Evolutionary conservation across 2,888 invertebrate genomes (phyloP).

Genomic region (Leptopterna dolabrata): DNA sequence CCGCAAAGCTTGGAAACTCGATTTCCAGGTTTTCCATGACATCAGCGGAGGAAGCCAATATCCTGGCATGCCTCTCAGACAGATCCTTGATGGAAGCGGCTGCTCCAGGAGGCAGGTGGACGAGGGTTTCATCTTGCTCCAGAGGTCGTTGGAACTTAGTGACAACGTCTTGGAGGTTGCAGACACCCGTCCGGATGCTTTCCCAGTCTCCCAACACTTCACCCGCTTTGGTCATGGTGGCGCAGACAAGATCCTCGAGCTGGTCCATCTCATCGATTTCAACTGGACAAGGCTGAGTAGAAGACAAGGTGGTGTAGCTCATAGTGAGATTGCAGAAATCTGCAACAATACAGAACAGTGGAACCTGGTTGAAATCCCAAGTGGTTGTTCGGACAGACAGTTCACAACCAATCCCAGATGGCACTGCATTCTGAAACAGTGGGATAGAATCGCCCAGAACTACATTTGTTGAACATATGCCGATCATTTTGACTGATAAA

Average conservation of each 20-base stretch:
- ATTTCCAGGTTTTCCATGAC: background rate
- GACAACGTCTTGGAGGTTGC: background rate
- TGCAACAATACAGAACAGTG: no score
- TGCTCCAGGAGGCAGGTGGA: background rate
- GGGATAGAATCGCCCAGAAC: no score
- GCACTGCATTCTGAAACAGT: no score
- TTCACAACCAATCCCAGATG: no score
- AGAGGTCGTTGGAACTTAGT: background rate
- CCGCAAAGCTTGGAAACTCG: background rate
- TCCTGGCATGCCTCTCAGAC: background rate
- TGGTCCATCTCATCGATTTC: background rate
- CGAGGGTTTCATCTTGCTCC: background rate
- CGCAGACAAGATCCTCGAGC: background rate
- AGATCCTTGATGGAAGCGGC: background rate
- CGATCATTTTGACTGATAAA: no score
- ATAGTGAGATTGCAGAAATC: no score
- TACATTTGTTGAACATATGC: no score
- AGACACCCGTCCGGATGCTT: background rate
- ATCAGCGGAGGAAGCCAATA: background rate
- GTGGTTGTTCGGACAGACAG: no score
- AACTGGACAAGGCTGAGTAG: no score
- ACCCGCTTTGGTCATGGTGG: background rate
- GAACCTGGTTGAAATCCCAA: no score
- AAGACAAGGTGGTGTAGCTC: no score
- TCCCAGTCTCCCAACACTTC: background rate